A percentile compares a stretch with the other conserved stretches of the same genome.
Evolutionary conservation across 1,140 invertebrate species (phyloP).

Genomic region (Nephila pilipes): DNA sequence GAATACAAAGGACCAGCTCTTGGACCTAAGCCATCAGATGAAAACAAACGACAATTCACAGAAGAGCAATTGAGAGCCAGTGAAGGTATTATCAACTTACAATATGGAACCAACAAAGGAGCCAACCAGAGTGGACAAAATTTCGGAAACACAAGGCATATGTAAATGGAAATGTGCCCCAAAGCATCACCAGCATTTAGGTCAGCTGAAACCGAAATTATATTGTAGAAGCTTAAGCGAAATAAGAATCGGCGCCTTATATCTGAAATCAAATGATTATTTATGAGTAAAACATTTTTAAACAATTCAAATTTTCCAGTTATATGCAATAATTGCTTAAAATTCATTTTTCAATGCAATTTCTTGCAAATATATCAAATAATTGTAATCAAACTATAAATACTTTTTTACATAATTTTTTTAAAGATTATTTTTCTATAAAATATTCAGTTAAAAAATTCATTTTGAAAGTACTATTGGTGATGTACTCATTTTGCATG

Average conservation of each 20-base stretch:
- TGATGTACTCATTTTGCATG: background rate
- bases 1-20: constrained; percentile 93
- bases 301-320: no score
- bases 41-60: constrained; percentile 93
- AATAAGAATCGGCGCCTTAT: no score
- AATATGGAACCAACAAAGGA: constrained; percentile 95
- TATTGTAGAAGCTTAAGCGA: no score
- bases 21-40: constrained; percentile 91
- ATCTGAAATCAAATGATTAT: no score
- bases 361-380: no score
- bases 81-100: constrained; percentile 92
- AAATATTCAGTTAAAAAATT: no score
- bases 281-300: no score
- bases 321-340: no score
- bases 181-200: background rate
- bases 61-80: constrained; percentile 93
- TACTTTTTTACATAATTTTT: no score
- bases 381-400: no score
- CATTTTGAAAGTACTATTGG: background rate
- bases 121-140: constrained; percentile 93
- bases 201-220: background rate
- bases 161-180: constrained; percentile 77
- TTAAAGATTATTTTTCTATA: no score
- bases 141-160: constrained; percentile 88
- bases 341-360: no score